A percentile compares a stretch with the other conserved stretches of the same genome.
These are phyloP conservation scores for Drosophila pachea DNA, from an alignment of 1,140 invertebrate species.

Conservation along the genomic window DNA sequence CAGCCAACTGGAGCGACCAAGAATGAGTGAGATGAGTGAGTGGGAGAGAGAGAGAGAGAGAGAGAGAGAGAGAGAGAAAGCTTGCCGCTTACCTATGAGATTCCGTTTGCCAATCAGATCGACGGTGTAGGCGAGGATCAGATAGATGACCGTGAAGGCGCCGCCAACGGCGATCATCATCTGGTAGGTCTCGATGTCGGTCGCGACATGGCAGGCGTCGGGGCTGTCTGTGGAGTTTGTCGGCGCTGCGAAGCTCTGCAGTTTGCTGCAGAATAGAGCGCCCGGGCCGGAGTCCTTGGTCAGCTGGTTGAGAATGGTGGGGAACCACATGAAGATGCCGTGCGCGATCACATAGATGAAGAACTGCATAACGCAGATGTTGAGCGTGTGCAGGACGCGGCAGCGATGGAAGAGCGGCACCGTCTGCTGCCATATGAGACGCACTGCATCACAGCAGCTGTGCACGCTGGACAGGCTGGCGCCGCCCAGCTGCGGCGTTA, in stretches of 20 bases:
- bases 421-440: slow-evolving; percentile 79
- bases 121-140: slow-evolving; percentile 73
- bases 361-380: slow-evolving; percentile 82
- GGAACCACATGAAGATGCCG: slow-evolving; percentile 80
- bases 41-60: not conserved
- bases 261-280: slow-evolving; percentile 44
- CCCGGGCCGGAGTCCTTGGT: slow-evolving; percentile 18
- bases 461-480: slow-evolving; percentile 59
- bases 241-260: slow-evolving; percentile 30
- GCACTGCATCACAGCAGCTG: slow-evolving; percentile 59
- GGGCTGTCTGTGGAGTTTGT: not conserved
- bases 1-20: slow-evolving; percentile 47
- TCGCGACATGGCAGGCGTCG: slow-evolving; percentile 11
- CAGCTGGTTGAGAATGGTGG: slow-evolving; percentile 69
- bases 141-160: slow-evolving; percentile 59
- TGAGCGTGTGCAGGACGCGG: slow-evolving; percentile 80
- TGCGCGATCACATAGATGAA: slow-evolving; percentile 76
- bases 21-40: too few species aligned
- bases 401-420: slow-evolving; percentile 80
- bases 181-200: slow-evolving; percentile 54
- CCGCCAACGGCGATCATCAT: slow-evolving; percentile 69
- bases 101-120: slow-evolving; percentile 67
- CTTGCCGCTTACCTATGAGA: slow-evolving; percentile 6
- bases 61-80: not conserved
- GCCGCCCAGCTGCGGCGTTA: slow-evolving; percentile 44